Base-by-base conservation (phyloP, 2,113 vertebrate genomes). In the Zapornia atra region DNA sequence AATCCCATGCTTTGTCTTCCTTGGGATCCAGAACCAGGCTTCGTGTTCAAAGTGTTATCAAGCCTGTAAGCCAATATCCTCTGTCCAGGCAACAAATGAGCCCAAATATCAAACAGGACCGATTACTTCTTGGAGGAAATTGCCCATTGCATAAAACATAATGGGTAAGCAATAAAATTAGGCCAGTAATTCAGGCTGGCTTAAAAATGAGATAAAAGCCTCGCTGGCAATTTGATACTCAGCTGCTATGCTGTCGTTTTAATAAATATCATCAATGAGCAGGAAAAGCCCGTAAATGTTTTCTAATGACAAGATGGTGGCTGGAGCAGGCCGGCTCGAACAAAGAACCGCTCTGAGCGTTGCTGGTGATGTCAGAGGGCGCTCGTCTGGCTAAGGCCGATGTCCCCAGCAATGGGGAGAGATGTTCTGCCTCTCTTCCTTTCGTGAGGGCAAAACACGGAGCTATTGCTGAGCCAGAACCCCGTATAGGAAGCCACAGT, bases 161-260 rank as follows among this genome's bases (percentile, higher is more conserved):
- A 90, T 70, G 92, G 90, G 46, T 80, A 75, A 91, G 77, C 81
- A 79, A 92, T 93, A 93, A 93, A 89, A 92, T 94, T 29, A 90
- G 90, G 54, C 38, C 31, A 81, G 19, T 91, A 61, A 86, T 91
- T 92, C 53, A 82, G 80, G 65, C 90, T 92, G 86, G 53, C 73
- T 82, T 84, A 60, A 90, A 90, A 68, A 84, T 7, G 76, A 94
- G 86, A 81, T 95, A 93, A 95, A 96, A 93, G 69, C 82, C 26
- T 78, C 11, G 69, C 57, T 86, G 86, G 60, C 38, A 81, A 75
- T 94, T 83, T 88, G 80, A 78, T 95, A 78, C 20, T 82, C 71
- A 40, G 42, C 88, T 88, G 76, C 94, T 68, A 34, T 78, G 22
- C 19, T 16, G 34, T 66, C 64, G 21, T 88, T 88, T 92, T 75